A percentile compares a stretch with the other conserved stretches of the same genome.
These are phyloP conservation scores for Drosophila pullipes DNA, from an alignment of 2,888 invertebrate species.

Conservation along the genomic window DNA sequence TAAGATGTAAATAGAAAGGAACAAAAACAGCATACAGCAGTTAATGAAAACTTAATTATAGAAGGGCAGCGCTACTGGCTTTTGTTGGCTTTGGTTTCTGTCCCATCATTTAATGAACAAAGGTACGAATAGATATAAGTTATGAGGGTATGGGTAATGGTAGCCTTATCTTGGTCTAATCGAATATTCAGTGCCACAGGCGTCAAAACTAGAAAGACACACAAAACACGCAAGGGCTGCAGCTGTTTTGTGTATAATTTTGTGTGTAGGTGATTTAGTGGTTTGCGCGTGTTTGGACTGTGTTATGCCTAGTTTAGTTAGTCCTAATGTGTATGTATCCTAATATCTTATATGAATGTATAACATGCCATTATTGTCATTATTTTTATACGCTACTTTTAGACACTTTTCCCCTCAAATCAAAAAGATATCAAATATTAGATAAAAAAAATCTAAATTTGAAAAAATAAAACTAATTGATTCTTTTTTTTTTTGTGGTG, in stretches of 20 bases:
- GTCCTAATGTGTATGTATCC: not conserved
- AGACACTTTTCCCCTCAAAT: not conserved
- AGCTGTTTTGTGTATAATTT: not conserved
- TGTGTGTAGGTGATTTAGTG: not conserved
- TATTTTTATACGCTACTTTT: not conserved
- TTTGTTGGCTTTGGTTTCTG: constrained; percentile 26
- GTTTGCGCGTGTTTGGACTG: constrained; percentile 11
- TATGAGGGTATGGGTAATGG: constrained; percentile 29
- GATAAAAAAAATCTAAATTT: not conserved
- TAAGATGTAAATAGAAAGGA: constrained; percentile 17
- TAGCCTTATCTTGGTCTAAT: constrained; percentile 61
- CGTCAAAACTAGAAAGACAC: constrained; percentile 45
- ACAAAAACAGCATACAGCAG: not conserved
- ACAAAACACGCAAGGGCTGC: constrained; percentile 44
- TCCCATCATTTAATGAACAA: constrained; percentile 58
- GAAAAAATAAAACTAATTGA: not conserved
- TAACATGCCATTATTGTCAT: not conserved
- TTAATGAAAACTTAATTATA: constrained; percentile 26
- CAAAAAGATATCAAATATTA: not conserved
- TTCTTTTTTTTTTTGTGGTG: not conserved
- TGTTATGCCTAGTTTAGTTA: not conserved
- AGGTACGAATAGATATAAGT: not conserved
- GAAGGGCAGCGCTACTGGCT: constrained; percentile 8
- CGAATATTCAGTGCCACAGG: constrained; percentile 52
- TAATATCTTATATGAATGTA: not conserved